Evolutionary conservation across 2,888 invertebrate species (phyloP).

Genomic region (Patella pellucida): DNA sequence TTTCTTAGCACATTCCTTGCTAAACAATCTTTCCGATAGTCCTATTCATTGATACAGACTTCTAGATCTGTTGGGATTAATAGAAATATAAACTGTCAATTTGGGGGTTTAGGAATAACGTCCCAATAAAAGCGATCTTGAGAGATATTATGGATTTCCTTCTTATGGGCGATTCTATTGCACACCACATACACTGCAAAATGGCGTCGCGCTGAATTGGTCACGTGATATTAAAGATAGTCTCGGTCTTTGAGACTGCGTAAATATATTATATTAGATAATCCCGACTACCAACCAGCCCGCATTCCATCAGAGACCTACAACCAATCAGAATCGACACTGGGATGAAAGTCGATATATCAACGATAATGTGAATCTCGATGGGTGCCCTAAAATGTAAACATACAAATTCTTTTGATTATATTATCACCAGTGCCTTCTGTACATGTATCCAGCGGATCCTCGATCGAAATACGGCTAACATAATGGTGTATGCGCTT

Average conservation of each 20-base stretch:
- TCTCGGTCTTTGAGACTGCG: not conserved
- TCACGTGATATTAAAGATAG: constrained; percentile 28
- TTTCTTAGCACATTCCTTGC: no score
- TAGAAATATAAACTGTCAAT: not conserved
- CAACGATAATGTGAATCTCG: no score
- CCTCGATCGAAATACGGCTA: no score
- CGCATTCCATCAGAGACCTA: no score
- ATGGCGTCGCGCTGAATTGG: constrained; percentile 35
- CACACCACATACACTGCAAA: constrained; percentile 32
- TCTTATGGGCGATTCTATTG: not conserved
- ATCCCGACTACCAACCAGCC: not conserved
- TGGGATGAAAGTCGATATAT: no score
- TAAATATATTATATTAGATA: not conserved
- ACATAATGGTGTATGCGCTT: no score
- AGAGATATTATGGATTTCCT: constrained; percentile 9
- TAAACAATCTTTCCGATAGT: not conserved
- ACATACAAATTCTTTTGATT: no score
- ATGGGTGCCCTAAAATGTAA: no score
- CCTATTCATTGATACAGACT: constrained; percentile 2
- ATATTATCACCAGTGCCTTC: no score
- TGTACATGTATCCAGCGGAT: no score
- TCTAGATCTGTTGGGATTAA: not conserved
- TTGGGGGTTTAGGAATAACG: constrained; percentile 6
- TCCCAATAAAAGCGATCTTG: not conserved
- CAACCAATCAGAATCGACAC: no score